Evolutionary conservation across 2,888 invertebrate genomes (phyloP), one percentile per base, ranked within the genome.

Genomic region (Trimorus sp.): DNA sequence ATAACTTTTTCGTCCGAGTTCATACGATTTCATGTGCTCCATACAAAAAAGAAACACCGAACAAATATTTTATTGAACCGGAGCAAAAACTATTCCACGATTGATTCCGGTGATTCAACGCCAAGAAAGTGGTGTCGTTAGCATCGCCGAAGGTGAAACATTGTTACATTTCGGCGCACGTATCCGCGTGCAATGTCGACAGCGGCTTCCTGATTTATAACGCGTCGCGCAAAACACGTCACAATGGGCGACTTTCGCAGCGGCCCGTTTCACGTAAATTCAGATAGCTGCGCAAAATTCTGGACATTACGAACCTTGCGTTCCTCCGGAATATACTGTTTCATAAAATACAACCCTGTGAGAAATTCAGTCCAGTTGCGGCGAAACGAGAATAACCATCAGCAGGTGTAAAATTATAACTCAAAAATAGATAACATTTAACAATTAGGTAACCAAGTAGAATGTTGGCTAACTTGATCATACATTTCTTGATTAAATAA

Each of bases 171-270:
- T 75, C 59, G 38, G 60, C 49, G 49, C 54, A 62, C 77, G 77
- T 63, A 58, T 38, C 15, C 48, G 62, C 42, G 60, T 40, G 63
- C 77, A 77, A 63, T 69, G 76, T 68, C 75, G 62, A 69, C 45
- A 56, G 56, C 56, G 45, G 54, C 56, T 63, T 69, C 62, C 69
- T 69, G 69, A 77, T 70, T 69, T 70, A 70, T 70, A 63, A 58
- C 60, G 63, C 54, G 56, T 42, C 53, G 49, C 69, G 49, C 56
- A 16, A 77, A 77, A 56, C 54, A 58, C 69, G 51, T 58, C 69
- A 69, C 69, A 56, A 77, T 70, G 56, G 58, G 77, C 60, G 69
- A 77, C 77, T 69, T 77, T 69, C 62, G 62, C 63, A 49, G 58
- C 77, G 53, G 37, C 65, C 54, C 51, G 58, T 63, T 63, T 70